phyloP scores from a whole-genome alignment of 1,140 invertebrate species.

The Drosophila kanapiae region DNA sequence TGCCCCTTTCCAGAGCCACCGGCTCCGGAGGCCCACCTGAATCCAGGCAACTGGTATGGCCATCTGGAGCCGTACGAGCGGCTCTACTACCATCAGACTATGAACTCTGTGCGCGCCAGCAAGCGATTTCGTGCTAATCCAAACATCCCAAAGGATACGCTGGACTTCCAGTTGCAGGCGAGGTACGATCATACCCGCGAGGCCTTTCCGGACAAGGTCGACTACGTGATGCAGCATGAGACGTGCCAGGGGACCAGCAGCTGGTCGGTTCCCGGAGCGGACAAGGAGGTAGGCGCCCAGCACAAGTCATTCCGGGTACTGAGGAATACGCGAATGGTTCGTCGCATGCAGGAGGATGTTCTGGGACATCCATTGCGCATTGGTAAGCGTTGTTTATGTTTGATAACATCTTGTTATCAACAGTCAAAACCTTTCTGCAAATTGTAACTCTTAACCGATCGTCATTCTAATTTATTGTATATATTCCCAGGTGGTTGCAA shows the following conservation, averaged over 20 bases:
- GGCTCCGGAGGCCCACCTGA: slow-evolving; percentile 59
- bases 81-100: slow-evolving; percentile 88
- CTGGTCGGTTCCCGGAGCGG: slow-evolving; percentile 51
- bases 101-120: slow-evolving; percentile 86
- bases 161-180: slow-evolving; percentile 87
- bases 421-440: no score
- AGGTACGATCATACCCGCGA: slow-evolving; percentile 88
- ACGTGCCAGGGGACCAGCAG: slow-evolving; percentile 82
- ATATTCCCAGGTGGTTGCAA: slow-evolving; percentile 86
- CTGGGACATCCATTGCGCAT: slow-evolving; percentile 80
- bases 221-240: slow-evolving; percentile 87
- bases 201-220: slow-evolving; percentile 87
- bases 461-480: background rate
- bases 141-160: slow-evolving; percentile 87
- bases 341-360: slow-evolving; percentile 28
- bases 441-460: background rate
- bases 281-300: slow-evolving; percentile 51
- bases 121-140: slow-evolving; percentile 85
- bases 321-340: slow-evolving; percentile 86
- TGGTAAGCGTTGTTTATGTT: slow-evolving; percentile 42
- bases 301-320: slow-evolving; percentile 86
- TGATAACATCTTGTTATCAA: background rate
- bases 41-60: slow-evolving; percentile 76
- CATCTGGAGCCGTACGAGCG: slow-evolving; percentile 85
- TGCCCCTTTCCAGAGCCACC: slow-evolving; percentile 86